Evolutionary conservation across 2,888 invertebrate species (phyloP).

Genomic region (Drosophila bunnanda): DNA sequence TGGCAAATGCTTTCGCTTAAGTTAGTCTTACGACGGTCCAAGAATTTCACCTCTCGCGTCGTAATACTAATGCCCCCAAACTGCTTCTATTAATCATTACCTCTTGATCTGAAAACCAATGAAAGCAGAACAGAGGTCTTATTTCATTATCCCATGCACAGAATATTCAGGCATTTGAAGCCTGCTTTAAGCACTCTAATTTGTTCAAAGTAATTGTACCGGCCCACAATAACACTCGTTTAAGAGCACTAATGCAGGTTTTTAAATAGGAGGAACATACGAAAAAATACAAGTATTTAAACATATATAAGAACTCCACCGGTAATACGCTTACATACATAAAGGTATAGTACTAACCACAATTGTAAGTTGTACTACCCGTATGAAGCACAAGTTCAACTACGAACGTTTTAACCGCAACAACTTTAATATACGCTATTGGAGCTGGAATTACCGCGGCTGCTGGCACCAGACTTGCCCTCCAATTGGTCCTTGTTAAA

Average conservation of each 20-base stretch:
- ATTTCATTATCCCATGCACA: slow-evolving; percentile 12
- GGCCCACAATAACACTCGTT: slow-evolving; percentile 53
- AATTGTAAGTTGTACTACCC: not conserved
- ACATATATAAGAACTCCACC: slow-evolving; percentile 46
- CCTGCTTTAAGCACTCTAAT: slow-evolving; percentile 39
- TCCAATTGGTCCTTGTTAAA: slow-evolving; percentile 61
- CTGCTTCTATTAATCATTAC: slow-evolving; percentile 1
- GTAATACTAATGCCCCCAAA: slow-evolving; percentile 1
- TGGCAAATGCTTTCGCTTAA: slow-evolving; percentile 53
- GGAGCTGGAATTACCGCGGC: slow-evolving; percentile 64
- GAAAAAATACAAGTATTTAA: slow-evolving; percentile 47
- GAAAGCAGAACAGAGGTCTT: not conserved
- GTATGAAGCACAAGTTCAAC: slow-evolving; percentile 52
- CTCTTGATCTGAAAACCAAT: not conserved
- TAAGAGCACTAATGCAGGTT: slow-evolving; percentile 54
- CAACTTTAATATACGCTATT: slow-evolving; percentile 88
- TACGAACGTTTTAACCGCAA: slow-evolving; percentile 88
- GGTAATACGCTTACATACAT: slow-evolving; percentile 52
- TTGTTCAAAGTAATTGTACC: slow-evolving; percentile 57
- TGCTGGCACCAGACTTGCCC: slow-evolving; percentile 62
- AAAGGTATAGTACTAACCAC: slow-evolving; percentile 51
- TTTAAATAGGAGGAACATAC: slow-evolving; percentile 74
- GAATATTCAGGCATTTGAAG: not conserved
- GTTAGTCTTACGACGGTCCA: slow-evolving; percentile 7
- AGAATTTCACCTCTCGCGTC: slow-evolving; percentile 9